Base-by-base conservation (phyloP, 2,797 vertebrate genomes). In the Sebastes ruberrimus region DNA sequence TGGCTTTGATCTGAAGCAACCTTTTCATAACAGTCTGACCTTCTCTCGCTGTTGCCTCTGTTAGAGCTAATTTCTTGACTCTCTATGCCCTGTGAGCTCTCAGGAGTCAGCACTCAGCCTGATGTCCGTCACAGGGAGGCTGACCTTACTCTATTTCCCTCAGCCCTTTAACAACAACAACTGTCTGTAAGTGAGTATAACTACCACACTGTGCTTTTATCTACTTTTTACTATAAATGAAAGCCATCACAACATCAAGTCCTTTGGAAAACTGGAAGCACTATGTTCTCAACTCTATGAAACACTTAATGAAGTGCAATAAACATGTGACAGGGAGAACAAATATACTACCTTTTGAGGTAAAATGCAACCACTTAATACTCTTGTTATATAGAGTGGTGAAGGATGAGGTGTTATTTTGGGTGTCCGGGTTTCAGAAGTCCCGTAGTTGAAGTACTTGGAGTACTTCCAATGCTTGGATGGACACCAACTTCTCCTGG, bases 91-190 rank as follows among this genome's bases (percentile, higher is more conserved):
- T 9, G 62, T 1, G 10, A 74, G 85, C 68, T 80, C 71, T 82
- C 78, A 28, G 64, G 64, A 84, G 63, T 81, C 67, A 53, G 55
- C 68, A 27, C 28, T 70, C 46, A 68, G 77, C 57, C 33, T 59
- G 32, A 33, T 86, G 73, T 77, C 68, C 53, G 42, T 84, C 81
- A 80, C 72, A 49, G 67, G 52, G 46, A 75, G 6, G 42, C 65
- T 84, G 89, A 90, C 86, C 74, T 79, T 65, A 82, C 52, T 71
- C 28, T 38, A 1, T 71, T 87, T 83, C 71, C 75, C 64, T 70
- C 38, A 77, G n/a, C 49, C 73, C 55, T 55, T 59, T 76, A 63
- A 81, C 61, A 84, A 66, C 13, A 33, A 56, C 70, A 30, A 32
- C 22, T 18, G 23, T 16, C 74, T 77, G 72, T 38, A 42, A 83